Evolutionary conservation across 2,888 invertebrate genomes (phyloP), one percentile per base, ranked within the genome.

Genomic region (Diadegma fenestrale): DNA sequence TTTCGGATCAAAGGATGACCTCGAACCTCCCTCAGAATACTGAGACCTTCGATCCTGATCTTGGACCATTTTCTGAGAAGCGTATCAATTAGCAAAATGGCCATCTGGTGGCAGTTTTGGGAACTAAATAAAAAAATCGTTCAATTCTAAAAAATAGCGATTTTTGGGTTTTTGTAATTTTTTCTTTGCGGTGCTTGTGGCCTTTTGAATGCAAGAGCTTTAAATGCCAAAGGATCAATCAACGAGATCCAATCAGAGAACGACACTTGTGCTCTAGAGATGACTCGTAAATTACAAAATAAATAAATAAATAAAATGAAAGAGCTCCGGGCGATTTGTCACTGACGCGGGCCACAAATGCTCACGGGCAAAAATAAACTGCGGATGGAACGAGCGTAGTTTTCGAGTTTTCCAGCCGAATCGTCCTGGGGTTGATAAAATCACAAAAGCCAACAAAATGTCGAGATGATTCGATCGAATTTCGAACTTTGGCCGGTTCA

Each of bases 1-100:
- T 45, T 51, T 37, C 37, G 80, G 69, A 80, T 80, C 84, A 80
- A 84, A 80, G 80, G 75, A 43, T 33, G 51, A 63, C 75, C 63
- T 51, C 61, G 5, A 45, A 33, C 75, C 41, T 84, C 37, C 48
- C 54, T 71, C 37, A 30, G 51, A 51, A 30, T 51, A 41, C 17
- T 22, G 79, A 54, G 26, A 58, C 45, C 58, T 30, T 63, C 37
- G 26, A 19, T 26, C 19, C 33, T 68, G 83, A 75, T 69, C 79
- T 61, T 37, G 48, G 48, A 68, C 48, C 43, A 43, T 17, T 75
- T 58, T 12, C 37, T 7, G 41, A 54, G 41, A n/a, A n/a, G n/a
- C n/a, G 4, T 30, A 30, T 30, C 4, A 37, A 37, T 37, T 5
- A 37, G 37, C 37, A 37, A n/a, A n/a, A 37, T 37, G 37, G 58